phyloP scores from a whole-genome alignment of 2,888 invertebrate species.

The Archips xylosteana region DNA sequence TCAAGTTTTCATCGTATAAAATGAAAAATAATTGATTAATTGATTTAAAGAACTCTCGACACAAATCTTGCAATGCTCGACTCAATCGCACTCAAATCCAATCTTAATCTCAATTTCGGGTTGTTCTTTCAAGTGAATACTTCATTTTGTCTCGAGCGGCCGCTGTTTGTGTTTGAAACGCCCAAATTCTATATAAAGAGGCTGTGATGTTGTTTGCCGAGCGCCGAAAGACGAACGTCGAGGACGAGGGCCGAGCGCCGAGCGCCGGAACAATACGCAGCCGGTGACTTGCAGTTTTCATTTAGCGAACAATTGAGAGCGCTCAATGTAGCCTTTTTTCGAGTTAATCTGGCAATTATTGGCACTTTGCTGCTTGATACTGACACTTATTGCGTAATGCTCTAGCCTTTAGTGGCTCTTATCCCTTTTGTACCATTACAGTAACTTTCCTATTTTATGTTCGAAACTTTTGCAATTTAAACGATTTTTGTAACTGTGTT shows the following conservation, averaged over 20 bases:
- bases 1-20: background rate
- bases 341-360: conserved; percentile 20
- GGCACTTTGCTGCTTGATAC: conserved; percentile 4
- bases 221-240: conserved; percentile 52
- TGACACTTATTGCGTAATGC: conserved; percentile 12
- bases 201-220: conserved; percentile 66
- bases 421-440: background rate
- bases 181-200: conserved; percentile 69
- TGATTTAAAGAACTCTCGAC: conserved; percentile 29
- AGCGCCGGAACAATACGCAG: conserved; percentile 15
- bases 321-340: conserved; percentile 13
- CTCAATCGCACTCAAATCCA: conserved; percentile 24
- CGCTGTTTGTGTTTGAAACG: conserved; percentile 46
- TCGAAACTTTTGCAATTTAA: background rate
- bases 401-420: conserved; percentile 7
- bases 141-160: conserved; percentile 23
- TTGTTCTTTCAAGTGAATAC: conserved; percentile 29
- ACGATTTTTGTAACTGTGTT: background rate
- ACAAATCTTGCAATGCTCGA: conserved; percentile 21
- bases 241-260: conserved; percentile 48
- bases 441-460: conserved; percentile 1
- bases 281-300: conserved; percentile 30
- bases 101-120: conserved; percentile 26
- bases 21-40: conserved; percentile 13
- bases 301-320: conserved; percentile 22